Base-by-base conservation (phyloP, 2,888 invertebrate species). In the Tryphoninae sp. region DNA sequence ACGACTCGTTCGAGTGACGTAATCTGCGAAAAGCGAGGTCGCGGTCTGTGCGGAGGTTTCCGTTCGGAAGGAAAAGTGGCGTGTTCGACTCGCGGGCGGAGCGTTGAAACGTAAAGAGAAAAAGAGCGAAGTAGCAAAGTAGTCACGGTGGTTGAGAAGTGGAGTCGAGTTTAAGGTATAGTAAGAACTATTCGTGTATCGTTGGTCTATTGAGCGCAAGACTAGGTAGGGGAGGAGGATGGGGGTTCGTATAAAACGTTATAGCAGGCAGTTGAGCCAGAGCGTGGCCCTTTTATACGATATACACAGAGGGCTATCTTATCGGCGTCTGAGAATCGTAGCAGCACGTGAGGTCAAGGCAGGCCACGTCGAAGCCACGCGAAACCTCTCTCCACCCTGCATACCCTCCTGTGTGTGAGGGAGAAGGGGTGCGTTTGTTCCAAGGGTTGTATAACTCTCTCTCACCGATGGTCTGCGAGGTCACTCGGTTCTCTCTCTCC, bases 321-420 rank as follows among this genome's bases (percentile, higher is more conserved):
- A 88, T 87, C 88, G 84, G 76, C 53, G 59, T 69, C 78, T 78
- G 74, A 82, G 80, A 78, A 87, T 87, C 87, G 80, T 33, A 83
- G 76, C 84, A 74, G 83, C 84, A 83, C 84, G 86, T 84, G 87
- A 88, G 89, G 88, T 88, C 89, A 88, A 88, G 89, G 88, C 87
- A 86, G 87, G 85, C 86, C 88, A 84, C 72, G 81, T 83, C 86
- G 84, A 81, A 79, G 83, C 86, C 87, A 87, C 86, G 87, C 86
- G 84, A 87, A 78, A 11, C 45, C 11, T 13, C 84, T 33, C 33
- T 33, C 33, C 33, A 7, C 81, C 67, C 75, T 80, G 61, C 33
- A 40, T 65, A 51, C 72, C 64, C 65, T 75, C 19, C 40, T 26
- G 49, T 75, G 58, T 58, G 16, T 58, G 40, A 11, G 11, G 13